Percentiles rank a stretch among this genome's conserved stretches.
phyloP scores from a whole-genome alignment of 2,113 vertebrate species.

The Sigmodon hispidus region DNA sequence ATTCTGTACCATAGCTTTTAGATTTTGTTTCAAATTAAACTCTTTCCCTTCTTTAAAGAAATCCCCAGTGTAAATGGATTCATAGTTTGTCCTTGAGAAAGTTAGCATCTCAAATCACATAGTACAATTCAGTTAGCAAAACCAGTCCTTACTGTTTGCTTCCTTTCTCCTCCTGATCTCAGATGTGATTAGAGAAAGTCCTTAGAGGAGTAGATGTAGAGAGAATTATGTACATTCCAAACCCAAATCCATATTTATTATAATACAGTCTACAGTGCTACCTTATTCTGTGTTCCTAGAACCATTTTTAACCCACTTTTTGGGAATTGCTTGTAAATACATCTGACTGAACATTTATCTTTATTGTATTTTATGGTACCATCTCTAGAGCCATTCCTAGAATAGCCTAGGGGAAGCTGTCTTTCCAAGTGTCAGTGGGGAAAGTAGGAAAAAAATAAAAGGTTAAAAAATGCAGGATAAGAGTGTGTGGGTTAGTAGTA shows the following conservation, averaged over 20 bases:
- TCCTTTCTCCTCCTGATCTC: not conserved
- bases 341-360: not conserved
- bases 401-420: not conserved
- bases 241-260: not conserved
- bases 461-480: not conserved
- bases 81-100: not conserved
- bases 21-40: not conserved
- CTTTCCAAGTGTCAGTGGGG: not conserved
- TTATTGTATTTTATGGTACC: not conserved
- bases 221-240: not conserved
- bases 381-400: not conserved
- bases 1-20: not conserved
- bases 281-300: not conserved
- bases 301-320: not conserved
- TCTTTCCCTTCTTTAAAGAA: conserved; percentile 35
- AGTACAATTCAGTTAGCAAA: not conserved
- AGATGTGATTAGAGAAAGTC: not conserved
- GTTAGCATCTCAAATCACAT: not conserved
- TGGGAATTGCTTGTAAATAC: not conserved
- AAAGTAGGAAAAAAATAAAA: not conserved
- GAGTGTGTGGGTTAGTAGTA: not conserved
- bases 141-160: not conserved
- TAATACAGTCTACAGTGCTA: not conserved
- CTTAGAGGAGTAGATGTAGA: not conserved
- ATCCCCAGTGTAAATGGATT: not conserved